These are phyloP conservation scores for Nylanderia fulva DNA, from an alignment of 1,140 invertebrate species.

Conservation along the genomic window DNA sequence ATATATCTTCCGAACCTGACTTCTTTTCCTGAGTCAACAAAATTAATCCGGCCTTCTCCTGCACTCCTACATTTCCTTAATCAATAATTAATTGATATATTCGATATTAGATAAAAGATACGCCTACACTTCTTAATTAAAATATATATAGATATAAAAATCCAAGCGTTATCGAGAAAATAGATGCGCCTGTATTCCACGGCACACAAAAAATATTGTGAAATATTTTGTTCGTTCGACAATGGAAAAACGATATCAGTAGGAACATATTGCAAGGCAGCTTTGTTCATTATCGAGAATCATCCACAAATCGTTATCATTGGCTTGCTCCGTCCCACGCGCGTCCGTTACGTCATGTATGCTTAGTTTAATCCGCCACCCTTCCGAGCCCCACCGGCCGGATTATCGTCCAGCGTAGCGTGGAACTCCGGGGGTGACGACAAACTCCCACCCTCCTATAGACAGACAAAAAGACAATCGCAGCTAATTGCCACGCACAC, in stretches of 20 bases:
- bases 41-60: too few relatives aligned
- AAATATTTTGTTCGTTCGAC: not conserved
- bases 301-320: slow-evolving; percentile 46
- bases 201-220: not conserved
- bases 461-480: slow-evolving; percentile 75
- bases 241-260: slow-evolving; percentile 22
- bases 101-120: too few relatives aligned
- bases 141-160: too few relatives aligned
- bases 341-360: slow-evolving; percentile 53
- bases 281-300: not conserved
- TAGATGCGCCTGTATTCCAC: not conserved
- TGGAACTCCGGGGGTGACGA: slow-evolving; percentile 18
- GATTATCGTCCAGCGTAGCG: not conserved
- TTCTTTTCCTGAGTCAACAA: too few relatives aligned
- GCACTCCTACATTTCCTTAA: too few relatives aligned
- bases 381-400: slow-evolving; percentile 23
- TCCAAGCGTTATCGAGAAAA: not conserved
- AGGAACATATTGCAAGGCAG: not conserved
- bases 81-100: too few relatives aligned
- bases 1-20: too few relatives aligned
- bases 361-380: slow-evolving; percentile 49
- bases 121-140: too few relatives aligned
- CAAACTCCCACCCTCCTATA: slow-evolving; percentile 45
- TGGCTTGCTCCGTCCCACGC: slow-evolving; percentile 41
- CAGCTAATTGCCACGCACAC: slow-evolving; percentile 80